Conservation (phyloP, 2,113 vertebrate genomes). For the Planiliza haematocheilus region DNA sequence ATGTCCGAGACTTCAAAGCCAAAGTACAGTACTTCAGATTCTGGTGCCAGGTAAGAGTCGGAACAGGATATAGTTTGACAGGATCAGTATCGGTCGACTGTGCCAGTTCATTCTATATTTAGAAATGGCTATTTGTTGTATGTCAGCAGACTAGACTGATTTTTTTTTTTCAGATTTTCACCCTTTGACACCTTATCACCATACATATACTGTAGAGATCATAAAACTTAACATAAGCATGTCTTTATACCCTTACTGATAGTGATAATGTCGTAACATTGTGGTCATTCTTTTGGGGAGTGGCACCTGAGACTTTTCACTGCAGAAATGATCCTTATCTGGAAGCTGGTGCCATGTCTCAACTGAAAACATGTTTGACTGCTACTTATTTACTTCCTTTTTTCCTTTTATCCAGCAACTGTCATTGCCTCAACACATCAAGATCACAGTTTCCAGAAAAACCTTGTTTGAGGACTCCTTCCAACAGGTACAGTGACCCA, state of each 20-base stretch:
- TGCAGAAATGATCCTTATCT: background rate
- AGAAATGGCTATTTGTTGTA: too few relatives aligned
- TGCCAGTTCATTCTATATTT: too few relatives aligned
- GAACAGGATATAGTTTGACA: too few relatives aligned
- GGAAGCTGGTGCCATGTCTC: background rate
- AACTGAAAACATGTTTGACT: background rate
- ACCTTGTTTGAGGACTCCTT: constrained; percentile 98
- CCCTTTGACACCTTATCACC: too few relatives aligned
- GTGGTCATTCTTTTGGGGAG: too few relatives aligned
- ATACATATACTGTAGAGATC: too few relatives aligned
- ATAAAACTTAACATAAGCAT: too few relatives aligned
- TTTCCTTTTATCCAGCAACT: constrained; percentile 88
- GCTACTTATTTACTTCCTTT: background rate
- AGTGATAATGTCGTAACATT: too few relatives aligned
- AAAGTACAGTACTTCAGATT: constrained; percentile 99
- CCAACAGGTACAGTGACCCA: constrained; percentile 88
- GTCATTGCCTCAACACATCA: constrained; percentile 95
- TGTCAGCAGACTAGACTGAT: too few relatives aligned
- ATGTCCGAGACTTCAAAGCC: constrained; percentile 98
- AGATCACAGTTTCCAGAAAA: constrained; percentile 95
- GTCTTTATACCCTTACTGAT: too few relatives aligned
- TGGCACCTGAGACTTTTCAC: background rate
- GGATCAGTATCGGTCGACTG: too few relatives aligned
- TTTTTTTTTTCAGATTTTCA: too few relatives aligned
- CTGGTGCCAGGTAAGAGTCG: constrained; percentile 95